phyloP scores from a whole-genome alignment of 2,888 invertebrate species.

The Microplitis manilae region DNA sequence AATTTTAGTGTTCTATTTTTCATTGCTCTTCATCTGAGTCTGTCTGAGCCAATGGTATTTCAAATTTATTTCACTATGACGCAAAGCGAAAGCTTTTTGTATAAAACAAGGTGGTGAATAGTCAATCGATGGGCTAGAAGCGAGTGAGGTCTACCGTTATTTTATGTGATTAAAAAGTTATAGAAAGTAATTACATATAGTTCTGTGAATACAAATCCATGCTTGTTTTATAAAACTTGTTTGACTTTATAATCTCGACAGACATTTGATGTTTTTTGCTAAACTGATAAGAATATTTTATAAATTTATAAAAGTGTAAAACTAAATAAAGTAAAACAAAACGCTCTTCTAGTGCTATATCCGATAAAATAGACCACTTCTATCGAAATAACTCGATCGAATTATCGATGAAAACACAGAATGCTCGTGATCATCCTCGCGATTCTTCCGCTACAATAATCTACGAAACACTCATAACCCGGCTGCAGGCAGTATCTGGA shows the following conservation, averaged over 20 bases:
- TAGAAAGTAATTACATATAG: not conserved
- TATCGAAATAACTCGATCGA: constrained; percentile 27
- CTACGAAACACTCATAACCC: constrained; percentile 13
- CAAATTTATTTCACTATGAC: constrained; percentile 20
- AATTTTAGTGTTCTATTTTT: constrained; percentile 16
- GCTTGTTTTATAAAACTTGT: no score
- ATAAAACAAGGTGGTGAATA: constrained; percentile 1
- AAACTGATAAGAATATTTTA: no score
- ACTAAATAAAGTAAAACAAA: no score
- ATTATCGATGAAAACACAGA: constrained; percentile 30
- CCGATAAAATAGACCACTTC: constrained; percentile 18
- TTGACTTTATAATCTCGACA: no score
- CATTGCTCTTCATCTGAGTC: constrained; percentile 11
- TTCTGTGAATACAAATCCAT: not conserved
- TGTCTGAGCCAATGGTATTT: constrained; percentile 18
- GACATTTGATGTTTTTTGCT: no score
- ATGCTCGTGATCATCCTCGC: constrained; percentile 26
- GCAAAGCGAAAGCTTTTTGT: constrained; percentile 8
- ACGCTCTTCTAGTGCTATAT: not conserved
- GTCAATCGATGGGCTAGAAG: not conserved
- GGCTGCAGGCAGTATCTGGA: constrained; percentile 39
- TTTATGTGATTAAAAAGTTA: not conserved
- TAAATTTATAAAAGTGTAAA: not conserved
- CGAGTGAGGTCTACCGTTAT: not conserved
- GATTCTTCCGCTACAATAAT: constrained; percentile 33